Base-by-base conservation (phyloP, 1,140 invertebrate genomes). In the Augochlora pura region DNA sequence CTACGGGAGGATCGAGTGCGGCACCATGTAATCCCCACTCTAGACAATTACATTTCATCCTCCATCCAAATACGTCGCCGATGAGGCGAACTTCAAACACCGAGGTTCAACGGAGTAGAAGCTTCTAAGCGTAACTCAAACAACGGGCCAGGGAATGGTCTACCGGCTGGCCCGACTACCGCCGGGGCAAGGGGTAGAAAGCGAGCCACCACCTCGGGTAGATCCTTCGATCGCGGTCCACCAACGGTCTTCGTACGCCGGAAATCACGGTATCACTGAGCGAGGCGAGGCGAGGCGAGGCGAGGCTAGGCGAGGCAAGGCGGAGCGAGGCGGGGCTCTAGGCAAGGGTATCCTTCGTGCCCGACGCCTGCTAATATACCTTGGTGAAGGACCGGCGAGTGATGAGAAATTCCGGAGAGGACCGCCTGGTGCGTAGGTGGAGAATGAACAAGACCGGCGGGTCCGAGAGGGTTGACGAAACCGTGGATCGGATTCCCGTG, bases 401-500 rank as follows among this genome's bases (percentile, higher is more conserved):
- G 89, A 87, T 90, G 89, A 77, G 90, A 85, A 79, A 91, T 88
- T 83, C 89, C 89, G 78, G 85, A 78, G 52, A 87, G 80, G 25
- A 81, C 65, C 64, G 82, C 71, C 65, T 77, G 74, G 38, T 88
- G 88, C 38, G 81, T 71, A 39, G 84, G 77, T 27, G 87, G 81
- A 18, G 85, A 75, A 73, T 89, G 90, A 78, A 84, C 87, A 68
- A 88, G 84, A 74, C 87, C 87, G 70, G 85, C 81, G 23, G 90
- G 90, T n/a, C 89, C 91, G 62, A 92, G 87, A 32, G 91, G 91
- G 86, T 92, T 92, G 79, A 92, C 87, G 77, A 91, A 92, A 63
- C 91, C 90, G 68, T 92, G 91, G 74, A 88, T 88, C n/a, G 88
- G 81, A 84, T 89, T 90, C 62, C 84, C 84, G 63, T 88, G 86